phyloP scores from a whole-genome alignment of 2,888 invertebrate genomes.

The Sisyra terminalis region DNA sequence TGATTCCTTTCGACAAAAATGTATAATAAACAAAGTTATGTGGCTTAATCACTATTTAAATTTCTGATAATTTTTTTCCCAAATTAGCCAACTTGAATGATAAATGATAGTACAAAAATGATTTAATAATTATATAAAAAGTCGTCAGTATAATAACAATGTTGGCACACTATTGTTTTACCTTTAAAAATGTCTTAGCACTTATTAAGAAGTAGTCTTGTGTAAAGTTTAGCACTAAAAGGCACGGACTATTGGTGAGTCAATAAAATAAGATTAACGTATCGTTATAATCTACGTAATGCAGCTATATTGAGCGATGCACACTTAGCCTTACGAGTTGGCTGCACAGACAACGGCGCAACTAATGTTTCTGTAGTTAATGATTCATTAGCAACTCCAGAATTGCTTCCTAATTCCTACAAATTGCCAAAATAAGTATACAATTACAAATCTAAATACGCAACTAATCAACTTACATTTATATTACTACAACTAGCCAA shows the following conservation, averaged over 20 bases:
- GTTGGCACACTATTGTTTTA: too few species aligned
- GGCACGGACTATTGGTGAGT: background rate
- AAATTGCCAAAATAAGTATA: conserved; percentile 17
- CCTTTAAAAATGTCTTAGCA: too few species aligned
- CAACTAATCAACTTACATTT: conserved; percentile 41
- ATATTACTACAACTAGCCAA: conserved; percentile 76
- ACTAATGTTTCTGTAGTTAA: conserved; percentile 39
- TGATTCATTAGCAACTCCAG: conserved; percentile 29
- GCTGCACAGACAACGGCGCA: conserved; percentile 72
- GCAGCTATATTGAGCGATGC: conserved; percentile 46
- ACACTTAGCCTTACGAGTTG: conserved; percentile 60
- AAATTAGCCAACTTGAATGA: too few species aligned
- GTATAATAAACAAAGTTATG: too few species aligned
- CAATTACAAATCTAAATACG: conserved; percentile 3
- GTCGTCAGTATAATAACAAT: too few species aligned
- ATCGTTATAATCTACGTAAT: conserved; percentile 49
- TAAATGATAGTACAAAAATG: too few species aligned
- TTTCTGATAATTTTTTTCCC: too few species aligned
- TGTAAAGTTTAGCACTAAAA: too few species aligned
- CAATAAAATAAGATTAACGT: background rate
- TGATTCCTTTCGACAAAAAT: too few species aligned
- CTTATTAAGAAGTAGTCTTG: too few species aligned
- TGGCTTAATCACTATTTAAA: too few species aligned
- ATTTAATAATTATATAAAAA: too few species aligned
- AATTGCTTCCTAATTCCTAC: conserved; percentile 52